Evolutionary conservation across 2,797 vertebrate species (phyloP).

Genomic region (Diglossa cyanea): DNA sequence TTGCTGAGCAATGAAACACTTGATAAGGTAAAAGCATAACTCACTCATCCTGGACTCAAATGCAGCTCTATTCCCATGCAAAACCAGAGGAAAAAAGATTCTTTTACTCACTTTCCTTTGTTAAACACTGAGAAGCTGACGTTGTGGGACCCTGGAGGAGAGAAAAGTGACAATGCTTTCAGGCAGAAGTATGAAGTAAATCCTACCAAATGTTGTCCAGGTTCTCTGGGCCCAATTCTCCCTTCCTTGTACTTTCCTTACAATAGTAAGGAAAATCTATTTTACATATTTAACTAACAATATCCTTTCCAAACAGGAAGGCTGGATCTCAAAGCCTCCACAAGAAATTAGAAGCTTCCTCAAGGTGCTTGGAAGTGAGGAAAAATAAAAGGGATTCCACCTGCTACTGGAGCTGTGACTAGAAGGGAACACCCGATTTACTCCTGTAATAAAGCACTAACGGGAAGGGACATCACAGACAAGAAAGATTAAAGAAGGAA

Average conservation of each 20-base stretch:
- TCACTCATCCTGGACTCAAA: not conserved
- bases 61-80: rapidly evolving
- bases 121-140: conserved; percentile 76
- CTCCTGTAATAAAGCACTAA: not conserved
- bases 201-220: not conserved
- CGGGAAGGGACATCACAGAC: not conserved
- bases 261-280: not conserved
- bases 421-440: not conserved
- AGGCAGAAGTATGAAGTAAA: rapidly evolving
- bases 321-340: not conserved
- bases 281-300: not conserved
- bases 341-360: not conserved
- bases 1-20: not conserved
- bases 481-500: not conserved
- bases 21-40: rapidly evolving
- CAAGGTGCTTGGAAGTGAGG: not conserved
- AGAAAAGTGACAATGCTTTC: not conserved
- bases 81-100: not conserved
- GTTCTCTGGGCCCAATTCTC: not conserved
- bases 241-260: not conserved
- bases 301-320: not conserved
- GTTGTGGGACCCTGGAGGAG: conserved; percentile 75
- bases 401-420: not conserved
- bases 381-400: not conserved
- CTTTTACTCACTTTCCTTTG: conserved; percentile 77